phyloP scores from a whole-genome alignment of 2,888 invertebrate genomes.

The Elgonia sp. region DNA sequence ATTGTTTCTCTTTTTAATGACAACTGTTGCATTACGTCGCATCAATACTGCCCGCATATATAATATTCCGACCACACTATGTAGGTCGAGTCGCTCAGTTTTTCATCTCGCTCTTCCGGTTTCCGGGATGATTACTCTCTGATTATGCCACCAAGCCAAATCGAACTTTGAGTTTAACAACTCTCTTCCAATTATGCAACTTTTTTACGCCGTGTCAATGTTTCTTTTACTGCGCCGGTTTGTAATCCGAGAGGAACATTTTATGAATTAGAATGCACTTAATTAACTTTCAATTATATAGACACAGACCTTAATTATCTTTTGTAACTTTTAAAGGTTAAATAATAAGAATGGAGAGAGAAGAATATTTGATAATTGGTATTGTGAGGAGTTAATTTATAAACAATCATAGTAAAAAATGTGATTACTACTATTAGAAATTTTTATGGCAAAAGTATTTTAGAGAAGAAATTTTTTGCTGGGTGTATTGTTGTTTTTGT shows the following conservation, averaged over 20 bases:
- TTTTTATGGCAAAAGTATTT: no score
- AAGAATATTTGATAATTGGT: not conserved
- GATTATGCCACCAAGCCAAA: constrained; percentile 61
- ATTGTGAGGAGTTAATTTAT: not conserved
- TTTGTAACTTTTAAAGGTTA: constrained; percentile 61
- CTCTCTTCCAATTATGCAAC: constrained; percentile 57
- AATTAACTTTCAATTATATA: constrained; percentile 61
- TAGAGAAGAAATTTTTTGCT: no score
- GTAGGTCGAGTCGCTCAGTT: constrained; percentile 53
- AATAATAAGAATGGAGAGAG: constrained; percentile 45
- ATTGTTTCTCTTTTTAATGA: constrained; percentile 57
- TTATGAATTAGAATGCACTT: constrained; percentile 39
- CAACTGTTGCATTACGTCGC: constrained; percentile 51
- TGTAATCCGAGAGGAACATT: constrained; percentile 4
- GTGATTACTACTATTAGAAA: no score
- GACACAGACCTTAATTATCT: constrained; percentile 28
- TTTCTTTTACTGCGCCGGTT: constrained; percentile 31
- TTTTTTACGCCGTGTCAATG: constrained; percentile 36
- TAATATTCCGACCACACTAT: constrained; percentile 62
- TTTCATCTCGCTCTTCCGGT: constrained; percentile 66
- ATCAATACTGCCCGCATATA: constrained; percentile 70
- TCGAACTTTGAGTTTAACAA: constrained; percentile 60
- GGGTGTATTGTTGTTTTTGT: no score
- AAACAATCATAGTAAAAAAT: no score
- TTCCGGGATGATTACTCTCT: constrained; percentile 70